Conservation (phyloP, 2,797 vertebrate genomes). For the Dicrostonyx torquatus region DNA sequence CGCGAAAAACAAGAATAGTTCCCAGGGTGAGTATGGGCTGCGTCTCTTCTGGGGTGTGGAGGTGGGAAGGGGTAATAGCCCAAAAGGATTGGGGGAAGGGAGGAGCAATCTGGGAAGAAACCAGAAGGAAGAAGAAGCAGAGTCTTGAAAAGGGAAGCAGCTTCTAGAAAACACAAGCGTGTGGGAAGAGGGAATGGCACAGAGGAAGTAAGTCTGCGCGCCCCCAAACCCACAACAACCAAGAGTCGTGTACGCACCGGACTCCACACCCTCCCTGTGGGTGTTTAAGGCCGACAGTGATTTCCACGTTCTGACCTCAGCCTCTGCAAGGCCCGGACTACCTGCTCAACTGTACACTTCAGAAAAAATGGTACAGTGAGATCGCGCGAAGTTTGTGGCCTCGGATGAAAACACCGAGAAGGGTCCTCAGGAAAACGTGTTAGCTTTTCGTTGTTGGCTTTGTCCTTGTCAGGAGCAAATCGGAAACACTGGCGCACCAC, state of each 20-base stretch:
- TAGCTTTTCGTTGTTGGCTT: not conserved
- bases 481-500: not conserved
- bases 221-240: not conserved
- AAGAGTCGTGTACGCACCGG: not conserved
- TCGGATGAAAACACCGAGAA: not conserved
- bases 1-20: not conserved
- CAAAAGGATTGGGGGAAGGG: not conserved
- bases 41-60: not conserved
- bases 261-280: not conserved
- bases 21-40: not conserved
- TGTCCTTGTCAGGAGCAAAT: not conserved
- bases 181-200: not conserved
- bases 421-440: not conserved
- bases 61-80: not conserved
- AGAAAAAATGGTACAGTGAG: not conserved
- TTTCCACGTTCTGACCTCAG: not conserved
- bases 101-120: not conserved
- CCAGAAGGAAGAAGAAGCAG: conserved; percentile 64
- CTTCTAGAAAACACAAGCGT: not conserved
- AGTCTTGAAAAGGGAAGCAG: conserved; percentile 61
- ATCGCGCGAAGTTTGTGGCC: not conserved
- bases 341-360: not conserved
- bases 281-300: not conserved
- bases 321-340: not conserved
- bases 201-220: not conserved